Conservation (phyloP, 2,888 invertebrate genomes). For the Heliconius ismenius region DNA sequence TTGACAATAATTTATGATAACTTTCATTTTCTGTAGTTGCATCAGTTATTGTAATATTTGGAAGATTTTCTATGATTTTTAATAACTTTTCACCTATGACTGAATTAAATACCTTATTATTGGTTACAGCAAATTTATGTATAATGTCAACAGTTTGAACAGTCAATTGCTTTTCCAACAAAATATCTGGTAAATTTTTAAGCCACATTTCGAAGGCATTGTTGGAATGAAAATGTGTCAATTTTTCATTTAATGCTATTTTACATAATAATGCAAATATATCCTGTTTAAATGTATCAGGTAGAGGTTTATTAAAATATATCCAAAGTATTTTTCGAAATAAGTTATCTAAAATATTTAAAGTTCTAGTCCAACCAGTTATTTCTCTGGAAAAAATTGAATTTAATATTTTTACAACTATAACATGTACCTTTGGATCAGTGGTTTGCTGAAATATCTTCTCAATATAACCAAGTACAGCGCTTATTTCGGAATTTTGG, state of each 20-base stretch:
- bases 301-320: conserved; percentile 61
- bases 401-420: conserved; percentile 62
- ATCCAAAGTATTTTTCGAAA: conserved; percentile 67
- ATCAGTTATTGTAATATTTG: conserved; percentile 65
- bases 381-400: conserved; percentile 64
- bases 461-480: conserved; percentile 77
- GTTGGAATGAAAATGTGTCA: conserved; percentile 64
- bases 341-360: conserved; percentile 60
- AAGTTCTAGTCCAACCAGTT: conserved; percentile 66
- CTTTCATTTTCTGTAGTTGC: conserved; percentile 63
- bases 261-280: conserved; percentile 72
- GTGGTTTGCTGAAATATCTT: conserved; percentile 66
- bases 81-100: conserved; percentile 69
- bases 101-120: conserved; percentile 75
- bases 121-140: conserved; percentile 81
- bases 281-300: conserved; percentile 61
- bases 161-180: conserved; percentile 76
- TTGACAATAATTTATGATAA: conserved; percentile 78
- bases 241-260: conserved; percentile 69
- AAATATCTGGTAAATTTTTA: conserved; percentile 78
- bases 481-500: conserved; percentile 60
- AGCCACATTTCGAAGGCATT: conserved; percentile 78
- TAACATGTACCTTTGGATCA: conserved; percentile 55
- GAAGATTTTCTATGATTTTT: conserved; percentile 74
- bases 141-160: conserved; percentile 80